These are phyloP conservation scores for Littorina saxatilis DNA, from an alignment of 1,140 invertebrate genomes.

Conservation along the genomic window DNA sequence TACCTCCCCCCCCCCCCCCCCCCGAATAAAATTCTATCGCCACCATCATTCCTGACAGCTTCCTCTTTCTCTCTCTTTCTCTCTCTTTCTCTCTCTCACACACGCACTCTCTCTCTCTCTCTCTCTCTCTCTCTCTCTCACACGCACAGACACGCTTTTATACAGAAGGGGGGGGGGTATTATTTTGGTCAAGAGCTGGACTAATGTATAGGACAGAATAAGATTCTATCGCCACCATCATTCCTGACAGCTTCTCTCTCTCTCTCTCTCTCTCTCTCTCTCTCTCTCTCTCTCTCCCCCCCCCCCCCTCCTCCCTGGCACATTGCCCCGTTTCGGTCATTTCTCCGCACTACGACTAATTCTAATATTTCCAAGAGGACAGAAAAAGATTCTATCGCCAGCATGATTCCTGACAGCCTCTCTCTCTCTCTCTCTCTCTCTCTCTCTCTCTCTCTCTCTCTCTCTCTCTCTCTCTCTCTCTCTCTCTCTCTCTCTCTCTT, in stretches of 20 bases:
- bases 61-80: too few species aligned
- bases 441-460: slow-evolving; percentile 26
- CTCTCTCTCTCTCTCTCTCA: too few species aligned
- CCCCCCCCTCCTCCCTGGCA: not conserved
- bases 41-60: too few species aligned
- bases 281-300: slow-evolving; percentile 13
- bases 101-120: too few species aligned
- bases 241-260: not conserved
- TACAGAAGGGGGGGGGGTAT: too few species aligned
- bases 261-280: slow-evolving; percentile 25
- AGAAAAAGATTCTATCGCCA: not conserved
- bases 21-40: too few species aligned
- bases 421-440: slow-evolving; percentile 4
- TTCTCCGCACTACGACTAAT: too few species aligned
- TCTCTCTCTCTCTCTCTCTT: not conserved
- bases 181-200: not conserved
- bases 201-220: not conserved
- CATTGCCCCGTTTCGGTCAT: too few species aligned
- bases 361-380: too few species aligned
- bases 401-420: not conserved
- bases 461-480: slow-evolving; percentile 6
- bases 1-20: too few species aligned
- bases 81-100: too few species aligned
- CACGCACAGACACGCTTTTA: too few species aligned
- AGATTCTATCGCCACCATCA: not conserved